These are phyloP conservation scores for Halocynthia aurantium DNA, from an alignment of 23 tunicate species.

Conservation along the genomic window DNA sequence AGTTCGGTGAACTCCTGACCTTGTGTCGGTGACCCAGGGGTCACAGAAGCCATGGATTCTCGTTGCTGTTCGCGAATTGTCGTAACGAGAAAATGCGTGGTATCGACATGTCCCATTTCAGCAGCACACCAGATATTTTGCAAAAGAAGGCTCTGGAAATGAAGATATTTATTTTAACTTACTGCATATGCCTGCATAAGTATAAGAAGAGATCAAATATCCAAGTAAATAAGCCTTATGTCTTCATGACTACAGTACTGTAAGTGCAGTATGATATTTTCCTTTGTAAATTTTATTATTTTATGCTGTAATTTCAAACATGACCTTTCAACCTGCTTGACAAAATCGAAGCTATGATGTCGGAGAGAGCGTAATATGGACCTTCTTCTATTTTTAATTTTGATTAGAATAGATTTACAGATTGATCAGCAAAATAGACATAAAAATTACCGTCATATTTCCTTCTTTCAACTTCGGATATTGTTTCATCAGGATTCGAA, in stretches of 20 bases:
- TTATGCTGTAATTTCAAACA: not conserved
- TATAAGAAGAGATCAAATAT: not conserved
- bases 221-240: no score
- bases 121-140: slow-evolving; percentile 80
- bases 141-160: slow-evolving; percentile 65
- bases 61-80: slow-evolving; percentile 31
- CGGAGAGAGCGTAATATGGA: no score
- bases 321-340: not conserved
- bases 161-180: not conserved
- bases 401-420: no score
- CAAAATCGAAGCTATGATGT: no score
- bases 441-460: slow-evolving; percentile 52
- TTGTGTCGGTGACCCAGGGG: slow-evolving; percentile 10
- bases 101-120: slow-evolving; percentile 88
- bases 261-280: not conserved
- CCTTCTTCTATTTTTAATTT: no score
- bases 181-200: no score
- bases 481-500: slow-evolving; percentile 54
- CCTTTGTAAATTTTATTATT: not conserved
- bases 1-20: slow-evolving; percentile 66
- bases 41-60: slow-evolving; percentile 4
- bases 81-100: slow-evolving; percentile 63
- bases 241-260: no score
- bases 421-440: no score
- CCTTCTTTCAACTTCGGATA: slow-evolving; percentile 81